Base-by-base conservation (phyloP, 1,140 invertebrate genomes). In the Tetramorium parvispinum region DNA sequence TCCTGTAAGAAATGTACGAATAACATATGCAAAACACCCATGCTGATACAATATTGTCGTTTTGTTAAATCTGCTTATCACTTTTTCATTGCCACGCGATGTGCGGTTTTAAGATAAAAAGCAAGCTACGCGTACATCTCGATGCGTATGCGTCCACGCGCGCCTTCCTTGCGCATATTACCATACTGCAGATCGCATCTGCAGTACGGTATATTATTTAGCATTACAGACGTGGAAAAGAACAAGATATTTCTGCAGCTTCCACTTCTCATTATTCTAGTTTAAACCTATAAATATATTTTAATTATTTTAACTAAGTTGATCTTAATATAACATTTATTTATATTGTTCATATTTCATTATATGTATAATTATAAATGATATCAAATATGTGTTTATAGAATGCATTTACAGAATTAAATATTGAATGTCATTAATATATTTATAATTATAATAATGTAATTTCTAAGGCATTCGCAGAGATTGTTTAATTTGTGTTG, bases 151-250 rank as follows among this genome's bases (percentile, higher is more conserved):
- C 10, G 51, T 73, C 11, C 16, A 83, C 53, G 70, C 83, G 61
- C 57, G 71, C 27, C 11, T 24, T 61, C n/a, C n/a, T 65, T 73
- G 77, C 55, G 66, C n/a, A n/a, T n/a, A n/a, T n/a, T n/a, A n/a
- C n/a, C n/a, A n/a, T n/a, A n/a, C n/a, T n/a, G n/a, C 77, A 83
- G 71, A 37, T 24, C 18, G n/a, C 2, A 75, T 75, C 85, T 63
- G 73, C 88, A 89, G 7, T 89, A 77, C 46, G 43, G 49, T 40
- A 16, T 21, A 75, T 83, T 78, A 83, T 89, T 85, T 76, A 59
- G 0, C 59, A 1, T 16, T 61, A 43, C 0, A 7, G 2, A 43
- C 13, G 21, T 37, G 6, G 46, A 46, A 46, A 13, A 2, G 21
- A 3, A 55, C 5, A 27, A 61, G 16, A 70, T 55, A n/a, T 27